A percentile compares a stretch with the other conserved stretches of the same genome.
These are phyloP conservation scores for Glaucomys volans DNA, from an alignment of 2,113 vertebrate genomes.

Conservation along the genomic window DNA sequence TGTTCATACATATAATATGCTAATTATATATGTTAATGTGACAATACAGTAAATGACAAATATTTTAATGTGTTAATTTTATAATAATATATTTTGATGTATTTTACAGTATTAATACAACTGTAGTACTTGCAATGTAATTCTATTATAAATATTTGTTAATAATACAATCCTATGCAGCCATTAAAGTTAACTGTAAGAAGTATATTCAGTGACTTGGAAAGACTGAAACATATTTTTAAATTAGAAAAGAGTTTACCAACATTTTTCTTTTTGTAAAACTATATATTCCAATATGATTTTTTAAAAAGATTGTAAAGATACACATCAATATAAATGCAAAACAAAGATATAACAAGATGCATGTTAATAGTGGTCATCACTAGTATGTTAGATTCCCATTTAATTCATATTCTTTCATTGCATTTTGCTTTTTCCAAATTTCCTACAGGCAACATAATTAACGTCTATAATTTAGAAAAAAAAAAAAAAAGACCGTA, in stretches of 20 bases:
- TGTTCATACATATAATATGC: not conserved
- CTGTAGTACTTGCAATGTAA: too few relatives aligned
- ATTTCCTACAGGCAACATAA: slow-evolving; percentile 14
- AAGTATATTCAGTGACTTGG: not conserved
- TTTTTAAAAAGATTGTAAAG: not conserved
- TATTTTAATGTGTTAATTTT: not conserved
- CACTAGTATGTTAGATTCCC: not conserved
- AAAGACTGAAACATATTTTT: slow-evolving; percentile 25
- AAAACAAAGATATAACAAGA: not conserved
- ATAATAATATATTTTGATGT: not conserved
- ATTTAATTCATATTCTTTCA: slow-evolving; percentile 24
- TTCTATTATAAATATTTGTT: not conserved
- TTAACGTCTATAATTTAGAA: not conserved
- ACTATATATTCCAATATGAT: not conserved
- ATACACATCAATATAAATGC: not conserved
- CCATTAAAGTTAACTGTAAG: slow-evolving; percentile 42
- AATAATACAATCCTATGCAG: not conserved
- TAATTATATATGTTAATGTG: not conserved
- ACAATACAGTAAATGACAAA: not conserved
- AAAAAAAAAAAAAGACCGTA: not conserved
- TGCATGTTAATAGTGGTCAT: not conserved
- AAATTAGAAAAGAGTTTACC: slow-evolving; percentile 54
- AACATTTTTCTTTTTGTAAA: slow-evolving; percentile 41
- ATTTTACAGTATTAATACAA: not conserved
- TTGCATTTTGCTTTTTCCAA: slow-evolving; percentile 51